Evolutionary conservation across 2,113 vertebrate species (phyloP).

Genomic region (Sminthopsis crassicaudata): DNA sequence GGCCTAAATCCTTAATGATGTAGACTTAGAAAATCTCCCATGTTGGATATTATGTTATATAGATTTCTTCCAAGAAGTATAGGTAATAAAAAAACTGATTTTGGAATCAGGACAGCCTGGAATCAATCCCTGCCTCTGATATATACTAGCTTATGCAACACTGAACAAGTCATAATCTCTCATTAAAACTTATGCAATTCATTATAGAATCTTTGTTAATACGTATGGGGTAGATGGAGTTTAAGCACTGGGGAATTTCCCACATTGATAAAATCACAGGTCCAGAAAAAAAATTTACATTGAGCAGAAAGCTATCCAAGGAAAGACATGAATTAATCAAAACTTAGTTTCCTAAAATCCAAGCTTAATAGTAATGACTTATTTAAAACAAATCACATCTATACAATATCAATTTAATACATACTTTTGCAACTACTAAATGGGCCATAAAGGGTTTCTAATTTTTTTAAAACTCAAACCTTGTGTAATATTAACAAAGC

Average conservation of each 20-base stretch:
- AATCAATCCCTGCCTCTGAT: background rate
- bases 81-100: background rate
- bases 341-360: background rate
- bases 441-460: background rate
- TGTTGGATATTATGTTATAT: background rate
- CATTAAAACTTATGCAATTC: background rate
- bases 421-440: background rate
- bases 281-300: background rate
- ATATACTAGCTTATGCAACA: background rate
- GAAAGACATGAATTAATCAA: background rate
- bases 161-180: background rate
- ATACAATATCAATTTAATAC: background rate
- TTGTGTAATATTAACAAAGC: background rate
- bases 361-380: background rate
- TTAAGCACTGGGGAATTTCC: background rate
- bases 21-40: background rate
- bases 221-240: background rate
- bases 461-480: background rate
- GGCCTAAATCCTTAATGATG: background rate
- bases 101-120: background rate
- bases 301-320: background rate
- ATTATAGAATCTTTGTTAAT: background rate
- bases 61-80: background rate
- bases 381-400: background rate
- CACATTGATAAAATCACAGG: background rate